phyloP scores from a whole-genome alignment of 2,113 vertebrate genomes.

The Phyllostomus hastatus region DNA sequence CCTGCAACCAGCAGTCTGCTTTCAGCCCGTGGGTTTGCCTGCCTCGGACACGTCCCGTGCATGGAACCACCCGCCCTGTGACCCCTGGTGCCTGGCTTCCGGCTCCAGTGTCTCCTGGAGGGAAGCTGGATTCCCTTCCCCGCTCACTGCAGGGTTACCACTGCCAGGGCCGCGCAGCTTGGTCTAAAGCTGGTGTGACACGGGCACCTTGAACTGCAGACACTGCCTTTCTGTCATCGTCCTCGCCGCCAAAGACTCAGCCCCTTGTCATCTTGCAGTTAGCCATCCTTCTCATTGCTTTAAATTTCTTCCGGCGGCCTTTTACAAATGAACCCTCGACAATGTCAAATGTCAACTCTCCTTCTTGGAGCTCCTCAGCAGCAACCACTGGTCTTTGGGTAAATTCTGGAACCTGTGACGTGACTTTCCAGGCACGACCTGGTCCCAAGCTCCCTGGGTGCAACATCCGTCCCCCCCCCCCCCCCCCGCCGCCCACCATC shows the following conservation, averaged over 20 bases:
- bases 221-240: background rate
- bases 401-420: fast-evolving
- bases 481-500: background rate
- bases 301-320: background rate
- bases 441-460: background rate
- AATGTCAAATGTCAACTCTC: background rate
- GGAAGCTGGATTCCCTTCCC: background rate
- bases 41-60: background rate
- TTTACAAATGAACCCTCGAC: background rate
- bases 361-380: background rate
- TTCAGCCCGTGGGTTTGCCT: background rate
- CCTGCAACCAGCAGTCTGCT: fast-evolving
- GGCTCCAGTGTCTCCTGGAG: background rate
- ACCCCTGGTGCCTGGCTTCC: background rate
- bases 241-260: background rate
- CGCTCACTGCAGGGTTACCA: background rate
- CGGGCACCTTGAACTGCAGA: background rate
- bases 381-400: background rate
- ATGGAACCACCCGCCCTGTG: background rate
- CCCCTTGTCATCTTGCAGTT: background rate
- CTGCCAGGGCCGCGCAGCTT: background rate
- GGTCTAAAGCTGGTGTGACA: background rate
- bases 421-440: background rate
- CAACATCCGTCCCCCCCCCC: too few species aligned
- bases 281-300: background rate